Conservation (phyloP, 1,140 invertebrate species). For the Popillia japonica region DNA sequence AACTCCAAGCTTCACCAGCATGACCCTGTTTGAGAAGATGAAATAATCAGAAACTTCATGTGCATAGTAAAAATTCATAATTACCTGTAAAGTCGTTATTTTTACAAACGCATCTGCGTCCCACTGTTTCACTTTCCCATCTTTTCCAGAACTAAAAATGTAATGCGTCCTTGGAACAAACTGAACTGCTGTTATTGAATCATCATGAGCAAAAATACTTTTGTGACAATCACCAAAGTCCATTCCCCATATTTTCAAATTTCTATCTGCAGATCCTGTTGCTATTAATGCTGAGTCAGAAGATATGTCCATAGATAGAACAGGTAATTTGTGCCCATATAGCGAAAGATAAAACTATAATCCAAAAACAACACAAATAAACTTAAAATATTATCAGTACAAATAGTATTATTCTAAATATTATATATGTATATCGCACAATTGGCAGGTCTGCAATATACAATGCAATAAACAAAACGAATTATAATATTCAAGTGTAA, state of each 20-base stretch:
- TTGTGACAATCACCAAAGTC: conserved; percentile 97
- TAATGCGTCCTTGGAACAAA: conserved; percentile 93
- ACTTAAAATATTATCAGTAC: background rate
- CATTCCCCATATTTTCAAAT: conserved; percentile 97
- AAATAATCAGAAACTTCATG: background rate
- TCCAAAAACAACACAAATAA: background rate
- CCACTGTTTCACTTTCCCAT: conserved; percentile 96
- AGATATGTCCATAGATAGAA: conserved; percentile 93
- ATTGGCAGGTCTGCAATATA: too few species aligned
- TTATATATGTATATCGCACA: background rate
- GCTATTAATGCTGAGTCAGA: conserved; percentile 89
- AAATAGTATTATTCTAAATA: background rate
- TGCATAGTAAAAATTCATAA: conserved; percentile 16
- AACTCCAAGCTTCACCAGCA: conserved; percentile 77
- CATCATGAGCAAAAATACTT: conserved; percentile 91
- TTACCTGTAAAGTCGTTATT: conserved; percentile 87
- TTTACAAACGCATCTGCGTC: conserved; percentile 94
- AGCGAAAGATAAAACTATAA: conserved; percentile 91
- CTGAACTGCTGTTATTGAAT: conserved; percentile 86
- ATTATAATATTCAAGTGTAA: too few species aligned
- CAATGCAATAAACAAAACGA: too few species aligned
- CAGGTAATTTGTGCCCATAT: conserved; percentile 96
- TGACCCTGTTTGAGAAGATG: conserved; percentile 70
- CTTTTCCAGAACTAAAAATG: conserved; percentile 92
- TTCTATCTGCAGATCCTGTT: conserved; percentile 94